These are phyloP conservation scores for Pogonocherus hispidulus DNA, from an alignment of 2,888 invertebrate genomes.

Conservation along the genomic window DNA sequence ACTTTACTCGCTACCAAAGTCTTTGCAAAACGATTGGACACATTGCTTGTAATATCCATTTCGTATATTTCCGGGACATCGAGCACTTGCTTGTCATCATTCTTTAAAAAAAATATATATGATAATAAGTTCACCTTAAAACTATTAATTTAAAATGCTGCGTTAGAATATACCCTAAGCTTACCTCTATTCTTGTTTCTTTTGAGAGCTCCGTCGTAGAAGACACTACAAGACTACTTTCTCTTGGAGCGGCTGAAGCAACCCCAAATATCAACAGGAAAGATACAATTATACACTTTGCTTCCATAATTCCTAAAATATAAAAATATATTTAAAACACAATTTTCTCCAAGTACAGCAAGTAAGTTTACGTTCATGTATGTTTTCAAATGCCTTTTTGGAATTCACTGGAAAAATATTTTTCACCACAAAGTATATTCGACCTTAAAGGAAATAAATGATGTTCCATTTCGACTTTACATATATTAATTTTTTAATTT, in stretches of 20 bases:
- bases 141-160: too few relatives aligned
- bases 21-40: slow-evolving; percentile 76
- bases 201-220: slow-evolving; percentile 26
- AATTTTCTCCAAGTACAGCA: too few relatives aligned
- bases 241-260: slow-evolving; percentile 11
- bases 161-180: too few relatives aligned
- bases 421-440: too few relatives aligned
- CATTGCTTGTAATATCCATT: slow-evolving; percentile 75
- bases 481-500: too few relatives aligned
- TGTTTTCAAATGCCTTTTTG: too few relatives aligned
- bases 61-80: slow-evolving; percentile 70
- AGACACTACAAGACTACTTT: slow-evolving; percentile 32
- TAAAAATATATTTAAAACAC: too few relatives aligned
- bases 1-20: slow-evolving; percentile 77
- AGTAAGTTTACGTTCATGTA: too few relatives aligned
- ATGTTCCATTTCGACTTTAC: too few relatives aligned
- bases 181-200: slow-evolving; percentile 17
- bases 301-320: slow-evolving; percentile 25
- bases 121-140: neutral
- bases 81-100: neutral
- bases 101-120: neutral
- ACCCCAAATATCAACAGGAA: neutral
- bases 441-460: too few relatives aligned
- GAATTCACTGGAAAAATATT: too few relatives aligned
- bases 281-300: neutral